A percentile compares a stretch with the other conserved stretches of the same genome.
Evolutionary conservation across 2,797 vertebrate genomes (phyloP).

Genomic region (Salarias fasciatus): DNA sequence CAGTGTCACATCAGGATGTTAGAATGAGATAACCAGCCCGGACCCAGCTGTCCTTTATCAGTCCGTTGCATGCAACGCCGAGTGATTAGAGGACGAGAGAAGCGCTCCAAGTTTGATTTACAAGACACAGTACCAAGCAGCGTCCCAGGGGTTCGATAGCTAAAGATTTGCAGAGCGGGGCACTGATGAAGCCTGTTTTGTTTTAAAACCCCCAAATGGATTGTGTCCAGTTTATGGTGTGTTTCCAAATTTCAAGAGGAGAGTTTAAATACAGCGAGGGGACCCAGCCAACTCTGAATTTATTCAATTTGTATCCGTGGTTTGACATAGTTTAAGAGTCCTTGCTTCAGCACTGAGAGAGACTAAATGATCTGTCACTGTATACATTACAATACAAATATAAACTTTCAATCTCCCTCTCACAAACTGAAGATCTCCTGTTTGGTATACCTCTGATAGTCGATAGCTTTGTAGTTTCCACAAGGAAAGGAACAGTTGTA

Average conservation of each 20-base stretch:
- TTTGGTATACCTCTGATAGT: slow-evolving; percentile 1
- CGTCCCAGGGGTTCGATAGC: slow-evolving; percentile 38
- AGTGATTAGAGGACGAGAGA: slow-evolving; percentile 46
- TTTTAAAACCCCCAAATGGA: slow-evolving; percentile 43
- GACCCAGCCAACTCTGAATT: slow-evolving; percentile 27
- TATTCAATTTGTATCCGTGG: slow-evolving; percentile 25
- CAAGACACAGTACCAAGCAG: slow-evolving; percentile 30
- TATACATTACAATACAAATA: slow-evolving; percentile 25
- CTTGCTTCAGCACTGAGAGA: slow-evolving; percentile 1
- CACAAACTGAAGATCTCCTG: slow-evolving; percentile 13
- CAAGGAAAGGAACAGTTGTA: slow-evolving; percentile 46
- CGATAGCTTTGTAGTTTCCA: slow-evolving; percentile 15
- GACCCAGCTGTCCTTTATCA: slow-evolving; percentile 58
- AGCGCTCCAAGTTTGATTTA: slow-evolving; percentile 58
- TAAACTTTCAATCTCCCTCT: slow-evolving; percentile 10
- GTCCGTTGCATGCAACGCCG: slow-evolving; percentile 57
- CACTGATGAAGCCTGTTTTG: slow-evolving; percentile 28
- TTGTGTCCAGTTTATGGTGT: slow-evolving; percentile 47
- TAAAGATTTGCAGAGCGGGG: slow-evolving; percentile 38
- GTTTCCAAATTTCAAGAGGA: slow-evolving; percentile 44
- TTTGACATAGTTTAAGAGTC: slow-evolving; percentile 37
- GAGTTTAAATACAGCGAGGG: slow-evolving; percentile 23
- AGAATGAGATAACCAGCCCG: slow-evolving; percentile 34
- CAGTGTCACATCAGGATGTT: slow-evolving; percentile 56
- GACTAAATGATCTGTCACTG: slow-evolving; percentile 26